Conservation (phyloP, 2,113 vertebrate genomes). For the Oceanodroma tethys region DNA sequence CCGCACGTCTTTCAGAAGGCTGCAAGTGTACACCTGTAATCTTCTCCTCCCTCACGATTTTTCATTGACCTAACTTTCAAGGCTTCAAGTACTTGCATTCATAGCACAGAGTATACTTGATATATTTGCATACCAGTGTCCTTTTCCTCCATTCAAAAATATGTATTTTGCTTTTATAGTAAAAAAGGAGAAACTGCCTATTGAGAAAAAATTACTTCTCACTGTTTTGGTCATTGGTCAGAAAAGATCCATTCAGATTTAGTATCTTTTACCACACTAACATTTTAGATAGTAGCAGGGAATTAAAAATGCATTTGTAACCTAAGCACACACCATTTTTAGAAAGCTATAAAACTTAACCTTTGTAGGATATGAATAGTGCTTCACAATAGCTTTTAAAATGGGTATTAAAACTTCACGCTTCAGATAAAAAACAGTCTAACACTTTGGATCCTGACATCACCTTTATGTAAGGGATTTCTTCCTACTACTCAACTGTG, state of each 20-base stretch:
- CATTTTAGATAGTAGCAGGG: neutral
- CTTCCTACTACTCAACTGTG: neutral
- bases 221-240: neutral
- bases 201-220: neutral
- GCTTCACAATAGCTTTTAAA: slow-evolving; percentile 25
- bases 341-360: slow-evolving; percentile 32
- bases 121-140: neutral
- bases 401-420: slow-evolving; percentile 1
- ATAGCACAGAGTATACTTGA: neutral
- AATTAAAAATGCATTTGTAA: slow-evolving; percentile 2
- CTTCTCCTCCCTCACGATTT: neutral
- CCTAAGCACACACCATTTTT: neutral
- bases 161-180: neutral
- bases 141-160: neutral
- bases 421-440: neutral
- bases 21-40: neutral
- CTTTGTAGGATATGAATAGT: neutral
- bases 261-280: neutral
- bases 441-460: neutral
- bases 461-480: neutral
- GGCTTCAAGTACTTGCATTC: neutral
- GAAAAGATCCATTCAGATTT: neutral
- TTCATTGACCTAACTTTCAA: neutral
- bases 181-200: neutral
- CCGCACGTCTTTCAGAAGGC: neutral